Evolutionary conservation across 1,140 invertebrate genomes (phyloP).

Genomic region (Anagrus nilaparvatae): DNA sequence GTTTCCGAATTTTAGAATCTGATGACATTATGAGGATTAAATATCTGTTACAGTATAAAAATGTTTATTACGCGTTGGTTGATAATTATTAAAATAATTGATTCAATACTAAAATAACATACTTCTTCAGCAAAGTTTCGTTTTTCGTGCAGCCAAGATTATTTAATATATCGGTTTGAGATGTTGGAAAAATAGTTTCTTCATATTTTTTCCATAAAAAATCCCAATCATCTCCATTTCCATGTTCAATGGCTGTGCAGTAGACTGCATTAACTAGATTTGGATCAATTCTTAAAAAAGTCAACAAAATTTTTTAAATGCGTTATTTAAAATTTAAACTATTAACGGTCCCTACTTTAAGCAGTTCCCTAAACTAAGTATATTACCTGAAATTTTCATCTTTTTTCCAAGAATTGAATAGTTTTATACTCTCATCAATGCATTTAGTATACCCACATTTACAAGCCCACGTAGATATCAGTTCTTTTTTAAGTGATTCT

Average conservation of each 20-base stretch:
- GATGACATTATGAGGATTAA: slow-evolving; percentile 42
- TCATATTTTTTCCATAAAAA: slow-evolving; percentile 66
- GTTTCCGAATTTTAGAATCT: slow-evolving; percentile 52
- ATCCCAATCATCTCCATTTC: slow-evolving; percentile 66
- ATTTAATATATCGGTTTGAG: slow-evolving; percentile 51
- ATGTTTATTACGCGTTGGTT: too few relatives aligned
- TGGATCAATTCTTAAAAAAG: slow-evolving; percentile 2
- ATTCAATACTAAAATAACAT: slow-evolving; percentile 1
- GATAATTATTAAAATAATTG: slow-evolving; percentile 6
- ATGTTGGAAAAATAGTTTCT: slow-evolving; percentile 56
- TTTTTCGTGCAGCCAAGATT: slow-evolving; percentile 58
- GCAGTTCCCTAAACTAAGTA: too few relatives aligned
- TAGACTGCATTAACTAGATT: slow-evolving; percentile 49
- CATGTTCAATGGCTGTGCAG: slow-evolving; percentile 64
- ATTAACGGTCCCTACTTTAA: too few relatives aligned
- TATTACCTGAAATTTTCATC: too few relatives aligned
- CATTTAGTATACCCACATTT: slow-evolving; percentile 39
- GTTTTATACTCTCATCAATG: too few relatives aligned
- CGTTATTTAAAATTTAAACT: too few relatives aligned
- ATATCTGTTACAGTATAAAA: slow-evolving; percentile 49
- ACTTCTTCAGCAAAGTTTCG: slow-evolving; percentile 38
- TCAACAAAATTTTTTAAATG: too few relatives aligned
- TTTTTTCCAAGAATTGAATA: too few relatives aligned
- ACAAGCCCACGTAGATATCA: slow-evolving; percentile 43
- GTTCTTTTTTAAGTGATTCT: slow-evolving; percentile 38